Evolutionary conservation across 2,888 invertebrate species (phyloP).

Genomic region (Ptychoptera contaminata): DNA sequence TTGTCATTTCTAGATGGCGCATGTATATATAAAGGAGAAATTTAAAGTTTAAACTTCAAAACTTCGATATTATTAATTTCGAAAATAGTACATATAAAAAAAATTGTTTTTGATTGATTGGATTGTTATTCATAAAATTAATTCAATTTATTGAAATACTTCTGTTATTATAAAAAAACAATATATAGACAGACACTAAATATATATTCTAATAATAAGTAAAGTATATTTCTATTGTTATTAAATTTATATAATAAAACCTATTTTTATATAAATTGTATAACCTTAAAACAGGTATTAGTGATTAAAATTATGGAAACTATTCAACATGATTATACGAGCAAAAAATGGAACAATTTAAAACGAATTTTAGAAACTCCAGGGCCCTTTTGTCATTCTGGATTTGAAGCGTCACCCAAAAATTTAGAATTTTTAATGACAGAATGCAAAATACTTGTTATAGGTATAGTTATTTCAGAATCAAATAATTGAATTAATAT

Average conservation of each 20-base stretch:
- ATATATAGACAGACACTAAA: no score
- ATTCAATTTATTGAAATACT: no score
- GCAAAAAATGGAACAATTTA: conserved; percentile 65
- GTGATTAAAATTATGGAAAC: conserved; percentile 20
- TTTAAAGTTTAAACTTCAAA: no score
- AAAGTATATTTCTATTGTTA: neutral
- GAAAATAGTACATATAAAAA: no score
- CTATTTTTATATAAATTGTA: neutral
- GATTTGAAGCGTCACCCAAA: conserved; percentile 76
- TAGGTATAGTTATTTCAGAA: conserved; percentile 25
- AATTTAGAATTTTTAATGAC: conserved; percentile 70
- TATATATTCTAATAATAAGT: no score
- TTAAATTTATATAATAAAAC: neutral
- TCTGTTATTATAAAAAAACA: no score
- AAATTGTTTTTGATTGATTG: no score
- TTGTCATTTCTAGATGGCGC: no score
- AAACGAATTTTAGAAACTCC: conserved; percentile 74
- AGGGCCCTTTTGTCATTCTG: conserved; percentile 86
- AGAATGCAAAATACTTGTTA: conserved; percentile 71
- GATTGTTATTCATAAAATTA: no score
- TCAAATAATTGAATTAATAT: neutral
- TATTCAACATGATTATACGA: neutral
- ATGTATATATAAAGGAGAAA: no score
- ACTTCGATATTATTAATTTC: no score
- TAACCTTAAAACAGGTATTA: conserved; percentile 8